Evolutionary conservation across 2,113 vertebrate genomes (phyloP), one percentile per base, ranked within the genome.

Genomic region (Myotis yumanensis): DNA sequence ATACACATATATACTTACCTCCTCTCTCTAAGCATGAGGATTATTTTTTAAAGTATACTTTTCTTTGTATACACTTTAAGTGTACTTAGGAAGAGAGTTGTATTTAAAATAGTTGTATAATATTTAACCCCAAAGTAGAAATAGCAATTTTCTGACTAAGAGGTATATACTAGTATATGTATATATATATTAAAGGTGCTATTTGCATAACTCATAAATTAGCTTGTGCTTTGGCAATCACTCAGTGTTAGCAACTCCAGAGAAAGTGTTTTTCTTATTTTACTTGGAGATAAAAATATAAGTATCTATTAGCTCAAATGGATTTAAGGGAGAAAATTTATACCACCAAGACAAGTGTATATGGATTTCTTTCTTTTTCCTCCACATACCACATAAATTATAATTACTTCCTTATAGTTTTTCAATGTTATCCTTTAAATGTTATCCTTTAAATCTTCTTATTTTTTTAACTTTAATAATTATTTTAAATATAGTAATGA

Each of bases 171-270:
- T 20, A 7, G 18, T 8, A 57, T 8, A 57, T 57, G 18, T 57
- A 57, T 57, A 57, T 57, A 57, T 57, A 22, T 90, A 87, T 94
- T 97, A 93, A 84, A 62, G 28, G 12, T 89, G 14, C 51, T 97
- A 69, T 66, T 76, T 97, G 75, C 40, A 52, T 77, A 86, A 62
- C 66, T 86, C 71, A 84, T 77, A 81, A 83, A 71, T 57, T 51
- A 77, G 52, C 86, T 71, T 95, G 69, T 92, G 12, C 84, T 97
- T 85, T 96, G 95, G 76, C 35, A 86, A 92, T 97, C 64, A 76
- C 69, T 84, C 48, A 96, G 79, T 77, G 77, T 93, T 90, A 94
- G 40, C 86, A 51, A 51, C 86, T 97, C 84, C 82, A 54, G 76
- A 96, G 91, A 96, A 16, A 96, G 35, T 40, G 91, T 51, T 57